Base-by-base conservation (phyloP, 2,797 vertebrate genomes). In the Rhinichthys osculus region DNA sequence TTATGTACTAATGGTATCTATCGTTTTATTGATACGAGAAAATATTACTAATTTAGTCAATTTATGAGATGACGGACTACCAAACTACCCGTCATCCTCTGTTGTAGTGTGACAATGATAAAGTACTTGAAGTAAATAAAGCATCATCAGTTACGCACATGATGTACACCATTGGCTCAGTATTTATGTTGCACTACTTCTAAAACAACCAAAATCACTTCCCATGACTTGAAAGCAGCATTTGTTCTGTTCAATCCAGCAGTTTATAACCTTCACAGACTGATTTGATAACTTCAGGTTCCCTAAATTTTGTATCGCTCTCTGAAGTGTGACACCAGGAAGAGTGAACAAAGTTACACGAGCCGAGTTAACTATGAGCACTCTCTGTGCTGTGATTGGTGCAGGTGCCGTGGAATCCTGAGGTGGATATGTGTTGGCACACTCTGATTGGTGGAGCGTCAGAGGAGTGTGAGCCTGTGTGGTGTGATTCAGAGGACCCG, bases 401-500 rank as follows among this genome's bases (percentile, higher is more conserved):
- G 38, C 93, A 99, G 98, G 94, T 94, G 16, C 94, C 96, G 9
- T 99, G 98, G 98, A 96, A 98, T 92, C 94, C 97, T 0, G 94
- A 95, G 0, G 84, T 96, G 85, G 98, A 99, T 69, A 0, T 91
- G 73, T 99, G 98, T 92, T 99, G 98, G 98, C 96, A 97, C 21
- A 91, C 96, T 30, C 93, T 98, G 89, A 85, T 97, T 77, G 88
- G 92, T 7, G 92, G 92, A 7, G 96, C 93, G 44, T 96, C 95
- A 4, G 94, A 94, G 0, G 96, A 97, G 90, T 99, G 96, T 62
- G 97, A 98, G n/a, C 98, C 98, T 0, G 98, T 97, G 92, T 99
- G 98, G 98, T 99, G 98, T 5, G 95, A 97, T 0, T 95, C 97
- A 0, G 98, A 99, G 91, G 98, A 99, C 80, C 97, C 96, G 0